phyloP scores from a whole-genome alignment of 1,140 invertebrate species.

The Dinoponera quadriceps region DNA sequence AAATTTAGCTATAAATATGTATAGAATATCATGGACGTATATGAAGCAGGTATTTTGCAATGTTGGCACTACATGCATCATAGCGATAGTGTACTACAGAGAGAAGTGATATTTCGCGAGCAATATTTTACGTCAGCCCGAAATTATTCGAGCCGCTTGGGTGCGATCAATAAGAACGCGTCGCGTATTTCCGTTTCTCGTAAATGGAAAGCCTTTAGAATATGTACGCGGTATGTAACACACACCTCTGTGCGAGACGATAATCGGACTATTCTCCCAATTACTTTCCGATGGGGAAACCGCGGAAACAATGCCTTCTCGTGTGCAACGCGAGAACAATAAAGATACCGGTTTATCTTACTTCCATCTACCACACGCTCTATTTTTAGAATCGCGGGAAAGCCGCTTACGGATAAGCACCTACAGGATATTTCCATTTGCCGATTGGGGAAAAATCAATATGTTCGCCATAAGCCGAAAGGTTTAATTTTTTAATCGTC shows the following conservation, averaged over 20 bases:
- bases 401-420: slow-evolving; percentile 52
- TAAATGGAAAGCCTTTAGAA: slow-evolving; percentile 36
- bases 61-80: too few relatives aligned
- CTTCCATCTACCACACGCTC: slow-evolving; percentile 14
- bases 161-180: slow-evolving; percentile 37
- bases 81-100: not conserved
- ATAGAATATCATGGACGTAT: not conserved
- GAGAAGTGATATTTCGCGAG: slow-evolving; percentile 27
- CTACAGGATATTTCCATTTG: slow-evolving; percentile 53
- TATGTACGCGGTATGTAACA: slow-evolving; percentile 20
- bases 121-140: slow-evolving; percentile 23
- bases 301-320: slow-evolving; percentile 27
- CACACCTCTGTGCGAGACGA: slow-evolving; percentile 7
- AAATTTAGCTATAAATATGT: not conserved
- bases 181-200: slow-evolving; percentile 40
- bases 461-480: slow-evolving; percentile 33
- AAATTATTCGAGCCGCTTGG: slow-evolving; percentile 51
- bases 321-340: slow-evolving; percentile 7
- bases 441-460: slow-evolving; percentile 49
- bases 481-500: slow-evolving; percentile 51
- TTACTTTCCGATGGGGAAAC: slow-evolving; percentile 46
- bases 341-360: slow-evolving; percentile 52
- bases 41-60: not conserved
- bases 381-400: slow-evolving; percentile 39
- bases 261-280: slow-evolving; percentile 43